Evolutionary conservation across 2,797 vertebrate genomes (phyloP), one percentile per base, ranked within the genome.

Genomic region (Streptopelia turtur): DNA sequence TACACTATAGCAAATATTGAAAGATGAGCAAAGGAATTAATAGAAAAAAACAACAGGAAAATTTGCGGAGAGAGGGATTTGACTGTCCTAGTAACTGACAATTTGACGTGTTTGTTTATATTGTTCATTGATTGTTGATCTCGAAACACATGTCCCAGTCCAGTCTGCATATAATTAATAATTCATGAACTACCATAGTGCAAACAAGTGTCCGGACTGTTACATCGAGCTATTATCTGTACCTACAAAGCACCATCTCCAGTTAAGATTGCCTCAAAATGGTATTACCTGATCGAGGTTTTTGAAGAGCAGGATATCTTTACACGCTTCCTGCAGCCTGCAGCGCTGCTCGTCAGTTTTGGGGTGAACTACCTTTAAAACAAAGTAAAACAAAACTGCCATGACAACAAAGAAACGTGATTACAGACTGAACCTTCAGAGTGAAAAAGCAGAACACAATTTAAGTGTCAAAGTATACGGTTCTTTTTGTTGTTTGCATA

Each of bases 251-350:
- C 56, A 91, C 30, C n/a, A 69, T 55, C n/a, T 93, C 17, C 14
- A 69, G 25, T 72, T 76, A 72, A 49, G 21, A 66, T 45, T 83
- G 74, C 63, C 31, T 69, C 82, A 80, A 84, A 94, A 41, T 43
- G 18, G 5, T 41, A 69, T 95, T 98, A 99, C 99, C 98, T 99
- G 99, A 96, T 99, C 99, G 83, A 99, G 98, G 96, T 99, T 99
- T 98, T 99, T 99, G 97, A 99, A 99, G 90, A 99, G 98, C 47
- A 99, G 98, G 95, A 99, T 99, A 97, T 99, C 99, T 98, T 98
- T 98, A 96, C 99, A 99, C 76, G 99, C 98, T 96, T 99, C 99
- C 97, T 99, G 99, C 97, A 99, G 98, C 97, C 99, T 98, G 98
- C 98, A 98, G 97, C 99, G 98, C 96, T 99, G 99, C 69, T 98